Evolutionary conservation across 2,888 invertebrate species (phyloP), one percentile per base, ranked within the genome.

Genomic region (Onchidella celtica): DNA sequence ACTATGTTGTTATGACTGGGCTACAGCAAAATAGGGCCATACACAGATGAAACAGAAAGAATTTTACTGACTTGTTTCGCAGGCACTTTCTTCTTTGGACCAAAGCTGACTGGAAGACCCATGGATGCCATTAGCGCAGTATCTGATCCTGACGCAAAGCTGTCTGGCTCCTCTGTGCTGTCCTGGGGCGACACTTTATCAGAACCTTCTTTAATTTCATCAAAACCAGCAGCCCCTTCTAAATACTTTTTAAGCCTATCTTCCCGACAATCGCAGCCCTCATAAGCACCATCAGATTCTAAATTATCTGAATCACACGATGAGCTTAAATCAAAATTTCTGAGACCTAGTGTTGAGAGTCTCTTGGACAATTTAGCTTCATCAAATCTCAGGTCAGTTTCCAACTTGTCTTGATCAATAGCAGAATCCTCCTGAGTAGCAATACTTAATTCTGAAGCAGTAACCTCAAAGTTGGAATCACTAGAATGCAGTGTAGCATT

Each of bases 321-420:
- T 11, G 79, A 79, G 34, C 79, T 79, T 38, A 79, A 73, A n/a
- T 79, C 79, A 79, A 79, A 79, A 27, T 79, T 63, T 21, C 72
- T 65, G 11, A 79, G 32, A 1, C 72, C 79, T n/a, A 79, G 14
- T 9, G 79, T 79, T 9, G 79, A 79, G 17, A 79, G 63, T 40
- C 79, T 27, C 21, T 79, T 79, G 2, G 79, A 72, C 47, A 79
- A 34, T 21, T 40, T 61, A 40, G 17, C 47, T 17, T 61, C 65
- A 27, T 79, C 79, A 63, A 27, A n/a, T 17, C 47, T 79, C 34
- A 79, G 34, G 6, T 65, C 55, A 14, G n/a, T 34, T 55, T 72
- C 65, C 32, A 65, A 21, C 27, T 40, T 32, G 24, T 65, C 79
- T 61, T 72, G 38, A 38, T 63, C 65, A 0, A 77, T 24, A 11